Evolutionary conservation across 2,113 vertebrate genomes (phyloP).

Genomic region (Myotis yumanensis): DNA sequence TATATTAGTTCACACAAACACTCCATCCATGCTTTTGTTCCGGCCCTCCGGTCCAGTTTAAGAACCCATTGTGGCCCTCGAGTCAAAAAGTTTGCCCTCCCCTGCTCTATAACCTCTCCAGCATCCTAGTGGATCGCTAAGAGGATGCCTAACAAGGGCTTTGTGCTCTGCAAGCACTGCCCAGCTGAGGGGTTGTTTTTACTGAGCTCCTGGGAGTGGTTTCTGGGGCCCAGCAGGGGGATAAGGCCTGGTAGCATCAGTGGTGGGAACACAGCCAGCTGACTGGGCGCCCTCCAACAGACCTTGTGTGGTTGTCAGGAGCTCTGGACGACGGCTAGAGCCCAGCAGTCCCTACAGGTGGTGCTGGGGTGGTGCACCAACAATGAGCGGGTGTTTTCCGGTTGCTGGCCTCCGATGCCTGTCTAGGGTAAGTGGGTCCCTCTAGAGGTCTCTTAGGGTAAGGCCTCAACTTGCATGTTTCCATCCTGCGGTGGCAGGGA

Average conservation of each 20-base stretch:
- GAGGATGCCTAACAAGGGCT: background rate
- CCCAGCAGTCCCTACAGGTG: background rate
- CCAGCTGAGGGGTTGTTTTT: background rate
- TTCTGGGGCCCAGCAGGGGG: background rate
- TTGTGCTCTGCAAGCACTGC: background rate
- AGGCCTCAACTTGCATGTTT: background rate
- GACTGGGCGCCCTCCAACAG: background rate
- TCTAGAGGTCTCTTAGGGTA: background rate
- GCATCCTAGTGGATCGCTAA: background rate
- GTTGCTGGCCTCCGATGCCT: slow-evolving; percentile 83
- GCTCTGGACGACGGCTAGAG: slow-evolving; percentile 25
- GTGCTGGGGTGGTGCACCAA: slow-evolving; percentile 34
- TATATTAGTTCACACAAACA: no score
- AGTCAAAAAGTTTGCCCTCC: no score
- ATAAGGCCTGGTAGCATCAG: background rate
- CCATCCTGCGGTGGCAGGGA: background rate
- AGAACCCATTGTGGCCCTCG: no score
- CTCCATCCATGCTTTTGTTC: no score
- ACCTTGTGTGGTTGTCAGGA: slow-evolving; percentile 60
- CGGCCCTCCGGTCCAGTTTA: no score
- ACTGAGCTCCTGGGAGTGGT: background rate
- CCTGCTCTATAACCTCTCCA: background rate
- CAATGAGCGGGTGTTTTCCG: slow-evolving; percentile 83
- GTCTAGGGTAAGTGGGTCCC: slow-evolving; percentile 82
- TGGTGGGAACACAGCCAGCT: background rate